A percentile compares a stretch with the other conserved stretches of the same genome.
Conservation (phyloP, 2,888 invertebrate genomes). For the Tromatobia lineatoria region DNA sequence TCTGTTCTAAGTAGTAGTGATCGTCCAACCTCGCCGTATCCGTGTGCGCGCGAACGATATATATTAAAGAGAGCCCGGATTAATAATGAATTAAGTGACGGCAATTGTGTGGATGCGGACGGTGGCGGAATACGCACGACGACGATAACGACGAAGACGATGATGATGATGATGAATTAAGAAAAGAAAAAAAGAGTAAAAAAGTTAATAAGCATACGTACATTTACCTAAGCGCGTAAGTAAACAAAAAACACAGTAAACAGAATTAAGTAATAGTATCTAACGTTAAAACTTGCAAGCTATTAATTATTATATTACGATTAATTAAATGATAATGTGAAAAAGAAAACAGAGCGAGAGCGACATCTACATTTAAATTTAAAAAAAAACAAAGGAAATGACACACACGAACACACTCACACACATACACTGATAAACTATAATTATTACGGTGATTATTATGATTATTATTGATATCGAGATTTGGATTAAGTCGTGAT, state of each 20-base stretch:
- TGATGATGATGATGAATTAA: slow-evolving; percentile 54
- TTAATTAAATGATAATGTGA: slow-evolving; percentile 80
- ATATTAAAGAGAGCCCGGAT: slow-evolving; percentile 65
- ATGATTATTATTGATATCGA: slow-evolving; percentile 83
- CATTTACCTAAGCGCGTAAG: slow-evolving; percentile 82
- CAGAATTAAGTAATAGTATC: slow-evolving; percentile 85
- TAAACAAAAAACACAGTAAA: slow-evolving; percentile 80
- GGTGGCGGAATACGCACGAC: slow-evolving; percentile 57
- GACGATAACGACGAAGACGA: slow-evolving; percentile 58
- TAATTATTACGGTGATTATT: slow-evolving; percentile 82
- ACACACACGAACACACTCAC: slow-evolving; percentile 63
- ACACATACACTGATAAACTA: slow-evolving; percentile 79
- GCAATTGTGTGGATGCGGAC: slow-evolving; percentile 61
- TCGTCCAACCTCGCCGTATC: slow-evolving; percentile 68
- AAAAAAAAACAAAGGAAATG: slow-evolving; percentile 49
- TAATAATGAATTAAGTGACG: slow-evolving; percentile 64
- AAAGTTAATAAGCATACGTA: slow-evolving; percentile 81
- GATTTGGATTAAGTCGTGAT: slow-evolving; percentile 83
- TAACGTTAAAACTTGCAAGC: slow-evolving; percentile 85
- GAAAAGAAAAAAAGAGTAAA: slow-evolving; percentile 58
- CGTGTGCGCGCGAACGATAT: slow-evolving; percentile 66
- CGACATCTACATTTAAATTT: slow-evolving; percentile 78
- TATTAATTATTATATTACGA: slow-evolving; percentile 84
- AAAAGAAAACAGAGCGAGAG: slow-evolving; percentile 67
- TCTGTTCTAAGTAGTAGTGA: slow-evolving; percentile 65